Conservation (phyloP, 2,113 vertebrate genomes). For the Phodopus roborovskii region DNA sequence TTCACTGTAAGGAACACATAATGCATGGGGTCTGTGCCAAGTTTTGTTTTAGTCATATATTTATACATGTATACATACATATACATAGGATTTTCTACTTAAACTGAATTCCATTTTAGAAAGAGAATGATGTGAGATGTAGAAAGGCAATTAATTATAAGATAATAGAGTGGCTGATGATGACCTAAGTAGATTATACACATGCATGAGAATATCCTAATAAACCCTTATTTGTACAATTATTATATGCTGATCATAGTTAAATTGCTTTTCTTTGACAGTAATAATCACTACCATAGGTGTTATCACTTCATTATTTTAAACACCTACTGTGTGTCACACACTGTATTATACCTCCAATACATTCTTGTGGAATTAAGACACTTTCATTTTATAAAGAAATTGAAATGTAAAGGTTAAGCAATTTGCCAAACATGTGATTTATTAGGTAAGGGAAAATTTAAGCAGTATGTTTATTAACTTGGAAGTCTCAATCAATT, state of each 20-base stretch:
- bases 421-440: neutral
- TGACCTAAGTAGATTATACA: neutral
- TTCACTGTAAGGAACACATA: too few relatives aligned
- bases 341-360: neutral
- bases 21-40: neutral
- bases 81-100: neutral
- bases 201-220: neutral
- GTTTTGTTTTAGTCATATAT: rapidly evolving
- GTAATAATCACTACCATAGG: neutral
- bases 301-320: neutral
- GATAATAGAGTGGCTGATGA: neutral
- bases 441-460: neutral
- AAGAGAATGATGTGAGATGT: neutral
- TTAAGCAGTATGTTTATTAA: neutral
- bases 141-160: neutral
- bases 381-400: neutral
- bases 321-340: neutral
- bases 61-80: neutral
- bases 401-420: neutral
- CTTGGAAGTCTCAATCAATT: neutral
- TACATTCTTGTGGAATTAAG: neutral
- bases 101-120: neutral
- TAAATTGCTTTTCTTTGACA: neutral
- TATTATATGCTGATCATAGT: neutral
- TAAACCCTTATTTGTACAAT: neutral